Conservation (phyloP, 2,888 invertebrate genomes). For the Hylaea fasciaria region DNA sequence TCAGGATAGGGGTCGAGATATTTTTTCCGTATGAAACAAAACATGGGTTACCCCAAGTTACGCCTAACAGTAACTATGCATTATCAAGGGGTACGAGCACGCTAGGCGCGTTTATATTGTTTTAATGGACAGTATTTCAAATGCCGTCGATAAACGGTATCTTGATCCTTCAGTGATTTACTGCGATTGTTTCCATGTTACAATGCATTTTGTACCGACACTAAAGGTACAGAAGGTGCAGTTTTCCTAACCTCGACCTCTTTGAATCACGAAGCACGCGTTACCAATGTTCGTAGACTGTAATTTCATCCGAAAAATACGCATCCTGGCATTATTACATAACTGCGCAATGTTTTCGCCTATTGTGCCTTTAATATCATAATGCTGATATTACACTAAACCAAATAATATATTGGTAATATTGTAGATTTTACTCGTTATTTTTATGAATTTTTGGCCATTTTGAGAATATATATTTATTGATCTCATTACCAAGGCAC, state of each 20-base stretch:
- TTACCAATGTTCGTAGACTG: neutral
- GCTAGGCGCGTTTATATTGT: no score
- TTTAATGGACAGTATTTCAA: no score
- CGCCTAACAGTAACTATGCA: no score
- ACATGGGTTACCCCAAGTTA: no score
- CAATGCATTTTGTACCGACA: neutral
- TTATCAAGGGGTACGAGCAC: no score
- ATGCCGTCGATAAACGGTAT: no score
- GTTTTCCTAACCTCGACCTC: neutral
- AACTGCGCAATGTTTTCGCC: slow-evolving; percentile 18
- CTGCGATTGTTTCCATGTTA: no score
- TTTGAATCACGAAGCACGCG: neutral
- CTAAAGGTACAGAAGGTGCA: neutral
- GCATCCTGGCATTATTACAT: slow-evolving; percentile 1
- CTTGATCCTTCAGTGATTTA: no score
- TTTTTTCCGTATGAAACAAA: no score
- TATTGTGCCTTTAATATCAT: slow-evolving; percentile 55
- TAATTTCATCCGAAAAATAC: neutral
- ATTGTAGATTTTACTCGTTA: slow-evolving; percentile 34
- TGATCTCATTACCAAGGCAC: slow-evolving; percentile 78
- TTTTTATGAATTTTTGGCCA: slow-evolving; percentile 37
- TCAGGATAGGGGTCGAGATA: no score
- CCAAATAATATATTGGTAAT: slow-evolving; percentile 41
- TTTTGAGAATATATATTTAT: slow-evolving; percentile 56
- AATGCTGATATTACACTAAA: slow-evolving; percentile 50